These are phyloP conservation scores for Elanoides forficatus DNA, from an alignment of 2,113 vertebrate genomes.

Conservation along the genomic window DNA sequence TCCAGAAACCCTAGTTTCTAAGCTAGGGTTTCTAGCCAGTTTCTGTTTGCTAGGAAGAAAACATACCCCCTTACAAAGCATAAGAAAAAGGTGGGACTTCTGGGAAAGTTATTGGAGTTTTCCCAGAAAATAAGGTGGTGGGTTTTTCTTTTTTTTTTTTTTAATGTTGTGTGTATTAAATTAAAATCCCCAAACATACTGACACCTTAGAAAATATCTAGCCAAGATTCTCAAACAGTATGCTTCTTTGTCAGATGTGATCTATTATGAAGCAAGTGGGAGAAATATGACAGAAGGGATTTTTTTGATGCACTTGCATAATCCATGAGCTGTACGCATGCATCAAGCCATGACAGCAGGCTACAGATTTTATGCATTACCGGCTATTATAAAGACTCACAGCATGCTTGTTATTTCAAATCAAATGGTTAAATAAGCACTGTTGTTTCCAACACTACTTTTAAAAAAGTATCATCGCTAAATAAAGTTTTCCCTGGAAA, in stretches of 20 bases:
- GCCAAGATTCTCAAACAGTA: not conserved
- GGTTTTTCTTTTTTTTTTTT: not conserved
- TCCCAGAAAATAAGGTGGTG: not conserved
- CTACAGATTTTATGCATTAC: constrained; percentile 10
- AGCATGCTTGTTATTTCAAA: constrained; percentile 26
- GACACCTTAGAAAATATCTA: not conserved
- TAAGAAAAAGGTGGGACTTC: not conserved
- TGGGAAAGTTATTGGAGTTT: not conserved
- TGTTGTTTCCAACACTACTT: not conserved
- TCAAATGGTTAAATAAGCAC: not conserved
- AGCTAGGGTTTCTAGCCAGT: not conserved
- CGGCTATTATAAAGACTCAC: not conserved
- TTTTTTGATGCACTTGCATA: not conserved
- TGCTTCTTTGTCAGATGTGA: not conserved
- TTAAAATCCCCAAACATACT: not conserved
- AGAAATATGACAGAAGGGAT: not conserved
- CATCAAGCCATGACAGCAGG: not conserved
- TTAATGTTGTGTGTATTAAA: not conserved
- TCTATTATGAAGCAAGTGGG: not conserved
- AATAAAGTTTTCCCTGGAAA: not conserved
- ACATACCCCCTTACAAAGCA: not conserved
- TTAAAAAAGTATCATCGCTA: not conserved
- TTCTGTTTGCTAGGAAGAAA: not conserved
- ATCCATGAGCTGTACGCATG: not conserved
- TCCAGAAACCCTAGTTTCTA: not conserved